phyloP scores from a whole-genome alignment of 2,888 invertebrate genomes.

The Lepas anatifera region DNA sequence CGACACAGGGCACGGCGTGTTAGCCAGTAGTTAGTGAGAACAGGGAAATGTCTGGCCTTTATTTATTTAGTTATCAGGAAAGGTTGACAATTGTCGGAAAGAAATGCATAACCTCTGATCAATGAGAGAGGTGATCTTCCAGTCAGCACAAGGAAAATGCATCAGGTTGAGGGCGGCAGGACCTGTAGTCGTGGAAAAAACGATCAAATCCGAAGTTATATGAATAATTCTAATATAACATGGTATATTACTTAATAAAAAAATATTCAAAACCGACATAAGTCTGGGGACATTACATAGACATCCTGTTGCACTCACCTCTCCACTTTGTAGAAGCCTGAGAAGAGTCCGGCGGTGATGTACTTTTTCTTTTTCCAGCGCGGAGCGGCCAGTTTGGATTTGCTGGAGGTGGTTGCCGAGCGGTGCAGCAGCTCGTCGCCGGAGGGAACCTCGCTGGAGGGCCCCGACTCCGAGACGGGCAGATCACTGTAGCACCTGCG shows the following conservation, averaged over 20 bases:
- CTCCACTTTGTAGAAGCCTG: constrained; percentile 34
- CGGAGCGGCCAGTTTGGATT: constrained; percentile 25
- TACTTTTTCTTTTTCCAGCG: constrained; percentile 53
- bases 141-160: too few species aligned
- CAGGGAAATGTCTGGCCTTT: too few species aligned
- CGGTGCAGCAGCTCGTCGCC: constrained; percentile 25
- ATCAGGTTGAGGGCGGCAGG: too few species aligned
- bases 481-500: constrained; percentile 21
- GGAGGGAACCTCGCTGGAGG: constrained; percentile 26
- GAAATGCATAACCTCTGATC: too few species aligned
- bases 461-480: constrained; percentile 21
- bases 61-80: too few species aligned
- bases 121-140: too few species aligned
- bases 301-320: background rate
- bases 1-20: background rate
- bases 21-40: too few species aligned
- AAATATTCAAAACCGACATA: constrained; percentile 26
- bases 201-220: too few species aligned
- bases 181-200: too few species aligned
- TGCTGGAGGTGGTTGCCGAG: background rate
- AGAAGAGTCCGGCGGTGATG: constrained; percentile 60
- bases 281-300: background rate
- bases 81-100: too few species aligned
- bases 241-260: background rate
- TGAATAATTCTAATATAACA: too few species aligned